Conservation (phyloP, 2,797 vertebrate genomes). For the Danio kyathit region DNA sequence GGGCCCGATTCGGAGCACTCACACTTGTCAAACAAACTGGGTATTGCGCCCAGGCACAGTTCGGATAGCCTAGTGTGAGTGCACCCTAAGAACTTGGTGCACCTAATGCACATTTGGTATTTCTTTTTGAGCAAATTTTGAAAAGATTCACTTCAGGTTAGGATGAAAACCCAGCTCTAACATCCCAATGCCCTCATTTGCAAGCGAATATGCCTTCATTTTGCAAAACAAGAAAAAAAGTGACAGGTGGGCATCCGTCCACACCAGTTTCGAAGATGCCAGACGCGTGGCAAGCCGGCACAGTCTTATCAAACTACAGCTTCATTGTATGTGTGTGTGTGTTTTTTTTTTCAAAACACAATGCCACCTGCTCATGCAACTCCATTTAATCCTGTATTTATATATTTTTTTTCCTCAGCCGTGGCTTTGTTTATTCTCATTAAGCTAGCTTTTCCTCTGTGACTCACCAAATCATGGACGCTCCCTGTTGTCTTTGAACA, state of each 20-base stretch:
- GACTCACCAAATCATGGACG: constrained; percentile 40
- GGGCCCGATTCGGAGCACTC: too few relatives aligned
- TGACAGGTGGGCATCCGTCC: constrained; percentile 37
- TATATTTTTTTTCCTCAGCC: constrained; percentile 41
- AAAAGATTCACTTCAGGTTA: too few relatives aligned
- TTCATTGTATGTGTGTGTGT: background rate
- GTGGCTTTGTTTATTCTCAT: constrained; percentile 52
- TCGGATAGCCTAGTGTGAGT: too few relatives aligned
- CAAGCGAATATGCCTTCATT: background rate
- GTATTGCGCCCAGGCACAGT: too few relatives aligned
- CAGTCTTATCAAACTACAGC: constrained; percentile 29
- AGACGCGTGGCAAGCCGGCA: constrained; percentile 38
- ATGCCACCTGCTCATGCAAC: constrained; percentile 51
- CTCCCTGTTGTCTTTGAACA: constrained; percentile 40
- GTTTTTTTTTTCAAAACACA: background rate
- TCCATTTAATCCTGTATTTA: constrained; percentile 52
- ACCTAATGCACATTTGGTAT: too few relatives aligned
- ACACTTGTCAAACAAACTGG: too few relatives aligned
- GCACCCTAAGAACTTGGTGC: too few relatives aligned
- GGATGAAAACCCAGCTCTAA: too few relatives aligned
- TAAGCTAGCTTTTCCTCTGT: constrained; percentile 54
- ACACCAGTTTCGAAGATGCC: background rate
- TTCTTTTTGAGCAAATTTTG: too few relatives aligned
- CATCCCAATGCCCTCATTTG: constrained; percentile 28
- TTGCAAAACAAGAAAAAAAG: constrained; percentile 13